These are phyloP conservation scores for Muscicapa striata DNA, from an alignment of 2,797 vertebrate species.

Conservation along the genomic window DNA sequence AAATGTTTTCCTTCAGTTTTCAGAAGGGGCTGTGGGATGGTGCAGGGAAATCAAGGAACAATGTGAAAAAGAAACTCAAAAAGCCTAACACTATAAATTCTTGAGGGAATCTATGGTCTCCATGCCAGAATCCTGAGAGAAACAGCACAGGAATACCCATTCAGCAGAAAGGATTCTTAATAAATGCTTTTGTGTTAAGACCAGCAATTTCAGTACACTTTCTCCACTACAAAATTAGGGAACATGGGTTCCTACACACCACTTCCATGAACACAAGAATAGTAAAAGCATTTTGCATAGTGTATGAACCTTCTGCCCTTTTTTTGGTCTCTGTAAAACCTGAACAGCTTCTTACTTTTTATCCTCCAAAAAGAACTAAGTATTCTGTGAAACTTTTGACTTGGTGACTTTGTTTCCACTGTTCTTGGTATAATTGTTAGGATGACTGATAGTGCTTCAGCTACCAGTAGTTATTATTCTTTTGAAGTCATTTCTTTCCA, in stretches of 20 bases:
- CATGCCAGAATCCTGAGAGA: not conserved
- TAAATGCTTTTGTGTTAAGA: not conserved
- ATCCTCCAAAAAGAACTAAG: not conserved
- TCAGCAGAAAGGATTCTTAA: not conserved
- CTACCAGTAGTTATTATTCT: not conserved
- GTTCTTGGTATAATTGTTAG: not conserved
- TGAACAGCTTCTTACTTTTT: not conserved
- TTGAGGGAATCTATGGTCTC: not conserved
- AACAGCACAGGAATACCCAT: not conserved
- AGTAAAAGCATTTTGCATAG: not conserved
- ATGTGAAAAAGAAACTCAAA: not conserved
- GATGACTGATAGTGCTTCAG: not conserved
- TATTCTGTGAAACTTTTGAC: not conserved
- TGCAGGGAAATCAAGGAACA: not conserved
- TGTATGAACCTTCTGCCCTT: not conserved
- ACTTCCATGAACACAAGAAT: accelerated
- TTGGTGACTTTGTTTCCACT: not conserved
- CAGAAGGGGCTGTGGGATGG: accelerated
- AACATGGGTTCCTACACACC: not conserved
- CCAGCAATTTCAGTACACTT: not conserved
- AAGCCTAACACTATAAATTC: not conserved
- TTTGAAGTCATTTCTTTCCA: not conserved
- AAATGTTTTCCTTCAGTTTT: not conserved
- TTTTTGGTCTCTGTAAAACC: not conserved
- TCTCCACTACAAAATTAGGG: not conserved